Percentiles rank a stretch among this genome's conserved stretches.
phyloP scores from a whole-genome alignment of 2,888 invertebrate genomes.

The Gerris lacustris region DNA sequence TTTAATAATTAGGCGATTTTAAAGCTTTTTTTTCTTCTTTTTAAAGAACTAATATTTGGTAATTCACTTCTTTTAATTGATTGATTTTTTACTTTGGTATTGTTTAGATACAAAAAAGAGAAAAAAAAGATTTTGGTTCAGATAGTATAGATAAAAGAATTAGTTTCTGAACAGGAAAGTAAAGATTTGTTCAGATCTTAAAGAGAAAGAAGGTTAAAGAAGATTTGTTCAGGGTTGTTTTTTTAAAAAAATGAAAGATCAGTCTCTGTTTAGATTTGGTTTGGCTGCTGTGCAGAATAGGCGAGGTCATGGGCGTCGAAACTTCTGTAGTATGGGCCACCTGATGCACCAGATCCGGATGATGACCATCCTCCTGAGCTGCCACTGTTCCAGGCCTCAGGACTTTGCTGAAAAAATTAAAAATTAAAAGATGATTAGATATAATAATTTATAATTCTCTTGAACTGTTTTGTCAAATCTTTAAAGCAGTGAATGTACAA shows the following conservation, averaged over 20 bases:
- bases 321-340: conserved; percentile 40
- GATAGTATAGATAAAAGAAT: no score
- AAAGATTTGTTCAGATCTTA: no score
- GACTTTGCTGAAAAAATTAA: conserved; percentile 28
- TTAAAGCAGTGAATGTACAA: background rate
- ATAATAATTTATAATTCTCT: background rate
- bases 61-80: no score
- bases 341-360: conserved; percentile 32
- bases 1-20: no score
- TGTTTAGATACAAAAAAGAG: no score
- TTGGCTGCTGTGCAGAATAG: conserved; percentile 51
- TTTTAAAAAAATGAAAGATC: background rate
- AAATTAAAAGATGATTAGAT: background rate
- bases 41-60: no score
- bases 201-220: background rate
- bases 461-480: background rate
- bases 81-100: no score
- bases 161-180: no score
- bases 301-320: conserved; percentile 54
- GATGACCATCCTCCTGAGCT: conserved; percentile 26
- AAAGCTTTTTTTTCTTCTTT: no score
- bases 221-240: background rate
- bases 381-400: conserved; percentile 20
- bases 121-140: no score
- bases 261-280: conserved; percentile 13